Conservation (phyloP, 2,113 vertebrate genomes). For the Colaptes auratus region DNA sequence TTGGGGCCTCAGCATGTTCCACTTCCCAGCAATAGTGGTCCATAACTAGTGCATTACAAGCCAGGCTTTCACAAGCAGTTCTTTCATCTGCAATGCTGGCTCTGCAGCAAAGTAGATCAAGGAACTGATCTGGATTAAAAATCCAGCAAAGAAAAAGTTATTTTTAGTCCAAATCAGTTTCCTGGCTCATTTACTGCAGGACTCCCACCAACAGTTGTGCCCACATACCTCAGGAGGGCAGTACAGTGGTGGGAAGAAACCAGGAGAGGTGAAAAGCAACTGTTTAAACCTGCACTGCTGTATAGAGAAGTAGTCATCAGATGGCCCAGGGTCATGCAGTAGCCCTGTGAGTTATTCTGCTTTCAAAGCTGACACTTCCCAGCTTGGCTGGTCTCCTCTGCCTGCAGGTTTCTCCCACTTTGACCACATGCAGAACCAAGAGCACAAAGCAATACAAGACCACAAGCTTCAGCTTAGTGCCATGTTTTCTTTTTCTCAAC, state of each 20-base stretch:
- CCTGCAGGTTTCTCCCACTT: neutral
- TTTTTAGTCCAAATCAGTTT: conserved; percentile 42
- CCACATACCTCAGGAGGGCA: neutral
- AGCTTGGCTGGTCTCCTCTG: neutral
- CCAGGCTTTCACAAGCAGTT: neutral
- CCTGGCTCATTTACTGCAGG: neutral
- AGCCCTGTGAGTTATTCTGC: neutral
- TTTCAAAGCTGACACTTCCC: neutral
- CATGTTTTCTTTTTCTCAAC: neutral
- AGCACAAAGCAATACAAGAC: neutral
- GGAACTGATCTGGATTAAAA: conserved; percentile 55
- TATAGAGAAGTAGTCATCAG: neutral
- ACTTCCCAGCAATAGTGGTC: neutral
- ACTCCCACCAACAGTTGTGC: neutral
- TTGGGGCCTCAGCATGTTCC: rapidly evolving
- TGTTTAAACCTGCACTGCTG: neutral
- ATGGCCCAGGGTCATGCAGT: neutral
- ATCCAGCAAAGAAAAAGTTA: neutral
- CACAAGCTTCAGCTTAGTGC: neutral
- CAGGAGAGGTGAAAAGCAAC: neutral
- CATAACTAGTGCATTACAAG: neutral
- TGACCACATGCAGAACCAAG: neutral
- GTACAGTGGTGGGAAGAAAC: neutral
- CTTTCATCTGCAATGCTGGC: neutral
- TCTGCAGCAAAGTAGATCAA: conserved; percentile 33